These are phyloP conservation scores for Lethocerus indicus DNA, from an alignment of 1,140 invertebrate species.

Conservation along the genomic window DNA sequence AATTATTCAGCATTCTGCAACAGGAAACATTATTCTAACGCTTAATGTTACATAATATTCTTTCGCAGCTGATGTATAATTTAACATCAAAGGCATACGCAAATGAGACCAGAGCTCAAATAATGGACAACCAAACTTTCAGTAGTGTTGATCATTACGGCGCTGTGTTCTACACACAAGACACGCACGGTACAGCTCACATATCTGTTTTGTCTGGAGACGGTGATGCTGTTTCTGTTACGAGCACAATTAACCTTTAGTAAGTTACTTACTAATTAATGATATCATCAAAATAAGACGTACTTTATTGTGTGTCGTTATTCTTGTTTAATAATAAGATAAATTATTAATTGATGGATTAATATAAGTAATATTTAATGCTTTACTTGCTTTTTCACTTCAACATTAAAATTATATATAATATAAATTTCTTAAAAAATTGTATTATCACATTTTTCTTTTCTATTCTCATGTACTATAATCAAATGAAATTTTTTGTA, in stretches of 20 bases:
- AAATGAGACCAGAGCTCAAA: conserved; percentile 28
- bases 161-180: conserved; percentile 29
- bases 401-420: neutral
- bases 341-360: neutral
- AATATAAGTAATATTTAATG: neutral
- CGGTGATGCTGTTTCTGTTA: conserved; percentile 85
- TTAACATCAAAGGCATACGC: conserved; percentile 34
- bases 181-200: conserved; percentile 80
- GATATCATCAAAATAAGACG: neutral
- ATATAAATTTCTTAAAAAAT: neutral
- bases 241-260: conserved; percentile 82
- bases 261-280: conserved; percentile 32
- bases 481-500: too few relatives aligned
- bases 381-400: neutral
- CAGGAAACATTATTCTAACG: too few relatives aligned
- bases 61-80: conserved; percentile 30
- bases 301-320: neutral
- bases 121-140: conserved; percentile 48
- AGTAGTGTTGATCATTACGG: conserved; percentile 30
- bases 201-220: conserved; percentile 66
- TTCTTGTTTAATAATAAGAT: neutral
- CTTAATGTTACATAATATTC: too few relatives aligned
- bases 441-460: neutral
- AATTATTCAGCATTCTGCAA: too few relatives aligned
- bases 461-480: neutral